Base-by-base conservation (phyloP, 2,888 invertebrate species). In the Caenorhabditis doughertyi region DNA sequence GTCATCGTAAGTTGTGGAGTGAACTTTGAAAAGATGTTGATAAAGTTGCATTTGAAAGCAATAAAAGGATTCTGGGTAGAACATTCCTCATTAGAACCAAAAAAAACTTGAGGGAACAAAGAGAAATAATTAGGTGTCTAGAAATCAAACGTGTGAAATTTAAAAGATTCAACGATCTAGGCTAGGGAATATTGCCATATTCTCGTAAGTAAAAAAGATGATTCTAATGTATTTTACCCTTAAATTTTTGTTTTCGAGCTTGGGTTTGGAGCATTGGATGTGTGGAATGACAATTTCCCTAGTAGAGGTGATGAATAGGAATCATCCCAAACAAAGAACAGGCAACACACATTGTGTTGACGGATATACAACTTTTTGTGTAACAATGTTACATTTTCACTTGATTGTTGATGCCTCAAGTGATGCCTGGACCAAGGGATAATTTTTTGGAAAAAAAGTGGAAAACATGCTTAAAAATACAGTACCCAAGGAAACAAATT, bases 91-190 rank as follows among this genome's bases (percentile, higher is more conserved):
- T 70, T 47, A 56, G 55, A 56, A 56, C 39, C 39, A 9, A 9
- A 51, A 25, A 32, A 53, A 53, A 47, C 29, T 25, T 23, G n/a
- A 49, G 27, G 18, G 25, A 32, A 53, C 32, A 65, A 58, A 18
- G 35, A 56, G 42, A 70, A 71, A 49, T 49, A 71, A 58, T 71
- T 58, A 58, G 39, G 47, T 35, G 70, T 58, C 70, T 71, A 58
- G 32, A 49, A 56, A 16, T 47, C 70, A 47, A 58, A 35, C 70
- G 70, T 71, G 70, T 23, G 70, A 58, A 71, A 3, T 13, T 27
- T 27, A 3, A 3, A 23, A 55, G 42, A 23, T 42, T n/a, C n/a
- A 39, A 21, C 11, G 29, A 32, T 23, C 58, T 39, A 39, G 58
- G 39, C 58, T 58, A 35, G 58, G 39, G 35, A 58, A 18, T 13